Base-by-base conservation (phyloP, 2,797 vertebrate genomes). In the Pseudomugil tenellus region DNA sequence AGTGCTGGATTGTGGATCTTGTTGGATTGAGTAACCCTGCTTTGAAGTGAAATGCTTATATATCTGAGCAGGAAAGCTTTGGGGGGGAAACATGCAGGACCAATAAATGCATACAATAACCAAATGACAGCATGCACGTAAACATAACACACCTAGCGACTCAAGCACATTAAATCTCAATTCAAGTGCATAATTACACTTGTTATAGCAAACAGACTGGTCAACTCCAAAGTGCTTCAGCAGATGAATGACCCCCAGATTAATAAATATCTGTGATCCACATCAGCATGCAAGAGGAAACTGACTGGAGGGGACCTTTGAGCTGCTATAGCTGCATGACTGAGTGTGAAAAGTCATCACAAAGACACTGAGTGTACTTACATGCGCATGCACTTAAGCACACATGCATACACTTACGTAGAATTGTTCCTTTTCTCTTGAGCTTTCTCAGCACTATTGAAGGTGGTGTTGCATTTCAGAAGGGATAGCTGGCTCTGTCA, bases 391-490 rank as follows among this genome's bases (percentile, higher is more conserved):
- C 46, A 49, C n/a, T 55, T 11, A 32, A 35, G 21, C 4, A n/a
- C 64, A 9, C 66, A 25, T 48, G 43, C 29, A 61, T 41, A 26
- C 74, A 69, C 58, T 64, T 41, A 32, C 43, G 12, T 29, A 61
- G 46, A 55, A 64, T 52, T 83, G 70, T 74, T 67, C 61, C 64
- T 63, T 72, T 64, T 76, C 49, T 71, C 67, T 65, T 8, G 54
- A 83, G 86, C 89, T 77, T 76, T 70, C 87, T 89, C 88, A 92
- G 88, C 87, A 84, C 72, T 89, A 91, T 82, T 80, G 87, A 84
- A 90, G 82, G 76, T 87, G 88, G 81, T 90, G 85, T 91, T 91
- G 87, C 81, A 48, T 89, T 92, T 91, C 89, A 88, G 83, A 74
- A 76, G 63, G 34, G 67, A 85, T 71, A 71, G 79, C 62, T 66